Evolutionary conservation across 2,888 invertebrate genomes (phyloP).

Genomic region (Tinea semifulvella): DNA sequence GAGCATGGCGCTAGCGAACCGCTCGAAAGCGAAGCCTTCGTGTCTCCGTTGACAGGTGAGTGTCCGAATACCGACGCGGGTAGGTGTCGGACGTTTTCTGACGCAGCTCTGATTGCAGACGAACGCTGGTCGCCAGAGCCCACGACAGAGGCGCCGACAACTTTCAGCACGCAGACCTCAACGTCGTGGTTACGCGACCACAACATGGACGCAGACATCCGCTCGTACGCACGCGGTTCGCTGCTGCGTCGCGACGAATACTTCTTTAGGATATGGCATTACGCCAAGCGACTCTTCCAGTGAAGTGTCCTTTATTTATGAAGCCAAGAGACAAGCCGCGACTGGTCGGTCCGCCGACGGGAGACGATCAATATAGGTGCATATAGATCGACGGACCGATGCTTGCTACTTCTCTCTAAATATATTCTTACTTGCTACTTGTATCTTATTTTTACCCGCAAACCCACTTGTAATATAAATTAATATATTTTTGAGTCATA

Average conservation of each 20-base stretch:
- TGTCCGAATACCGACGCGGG: background rate
- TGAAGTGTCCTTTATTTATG: background rate
- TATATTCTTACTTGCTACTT: too few relatives aligned
- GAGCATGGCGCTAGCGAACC: conserved; percentile 93
- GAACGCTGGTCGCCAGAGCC: conserved; percentile 65
- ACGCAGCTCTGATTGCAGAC: background rate
- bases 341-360: too few relatives aligned
- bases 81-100: too few relatives aligned
- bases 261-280: conserved; percentile 90
- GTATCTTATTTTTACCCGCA: too few relatives aligned
- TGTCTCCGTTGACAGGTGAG: background rate
- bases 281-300: conserved; percentile 8
- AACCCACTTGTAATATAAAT: too few relatives aligned
- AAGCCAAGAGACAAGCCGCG: background rate
- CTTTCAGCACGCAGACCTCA: conserved; percentile 92
- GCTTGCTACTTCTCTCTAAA: too few relatives aligned
- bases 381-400: too few relatives aligned
- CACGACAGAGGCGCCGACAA: conserved; percentile 80
- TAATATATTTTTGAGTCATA: too few relatives aligned
- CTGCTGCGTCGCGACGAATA: conserved; percentile 89
- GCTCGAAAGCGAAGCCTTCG: conserved; percentile 75
- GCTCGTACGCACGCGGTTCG: conserved; percentile 87
- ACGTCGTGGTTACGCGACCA: conserved; percentile 94
- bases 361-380: too few relatives aligned
- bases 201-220: conserved; percentile 93